phyloP scores from a whole-genome alignment of 2,888 invertebrate species.

The Nineta flava region DNA sequence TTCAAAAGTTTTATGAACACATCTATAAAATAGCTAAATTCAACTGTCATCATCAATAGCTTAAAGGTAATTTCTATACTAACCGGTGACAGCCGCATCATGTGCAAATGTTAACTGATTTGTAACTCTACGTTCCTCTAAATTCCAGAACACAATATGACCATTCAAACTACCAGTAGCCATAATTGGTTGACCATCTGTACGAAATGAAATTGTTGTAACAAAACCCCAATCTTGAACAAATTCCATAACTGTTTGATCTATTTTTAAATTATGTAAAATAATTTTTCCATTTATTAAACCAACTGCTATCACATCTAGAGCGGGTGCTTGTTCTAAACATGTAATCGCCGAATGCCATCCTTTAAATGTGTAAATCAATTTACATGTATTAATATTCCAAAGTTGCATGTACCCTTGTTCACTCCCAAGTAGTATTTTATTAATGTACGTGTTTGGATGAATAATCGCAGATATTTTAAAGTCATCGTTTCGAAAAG shows the following conservation, averaged over 20 bases:
- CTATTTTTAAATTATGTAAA: constrained; percentile 73
- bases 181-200: constrained; percentile 76
- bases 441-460: constrained; percentile 89
- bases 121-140: constrained; percentile 63
- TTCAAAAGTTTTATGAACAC: no score
- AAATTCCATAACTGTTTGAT: constrained; percentile 70
- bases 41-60: no score
- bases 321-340: constrained; percentile 76
- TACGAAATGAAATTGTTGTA: constrained; percentile 68
- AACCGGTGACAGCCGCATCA: constrained; percentile 41
- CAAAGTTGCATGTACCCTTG: constrained; percentile 77
- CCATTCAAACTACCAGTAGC: constrained; percentile 68
- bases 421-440: constrained; percentile 72
- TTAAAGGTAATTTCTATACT: neutral
- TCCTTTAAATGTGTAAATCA: constrained; percentile 60
- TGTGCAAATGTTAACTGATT: constrained; percentile 75
- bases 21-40: no score
- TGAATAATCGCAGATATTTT: constrained; percentile 71
- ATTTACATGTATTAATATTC: constrained; percentile 67
- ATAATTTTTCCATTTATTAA: constrained; percentile 66
- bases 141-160: constrained; percentile 85
- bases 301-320: constrained; percentile 84
- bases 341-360: constrained; percentile 58
- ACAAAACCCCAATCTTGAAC: constrained; percentile 86
- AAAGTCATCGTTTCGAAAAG: constrained; percentile 52